Base-by-base conservation (phyloP, 2,797 vertebrate species). In the Lepilemur septentrionalis region DNA sequence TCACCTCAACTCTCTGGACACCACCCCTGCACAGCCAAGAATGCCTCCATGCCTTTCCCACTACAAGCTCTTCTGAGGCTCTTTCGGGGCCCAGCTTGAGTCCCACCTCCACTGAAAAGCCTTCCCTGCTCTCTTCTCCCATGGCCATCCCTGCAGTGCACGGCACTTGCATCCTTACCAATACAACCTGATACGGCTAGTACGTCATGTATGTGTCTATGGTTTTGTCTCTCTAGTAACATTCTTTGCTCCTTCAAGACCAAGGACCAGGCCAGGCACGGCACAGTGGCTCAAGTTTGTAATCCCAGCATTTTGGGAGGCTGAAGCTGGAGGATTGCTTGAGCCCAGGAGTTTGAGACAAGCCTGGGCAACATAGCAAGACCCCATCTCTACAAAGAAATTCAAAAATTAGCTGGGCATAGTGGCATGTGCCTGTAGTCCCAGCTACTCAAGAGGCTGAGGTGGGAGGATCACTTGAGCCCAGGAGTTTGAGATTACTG, bases 111-210 rank as follows among this genome's bases (percentile, higher is more conserved):
- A 38, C 20, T 12, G 72, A n/a, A 57, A 30, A 63, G 32, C 35
- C 50, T 52, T 20, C 4, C 18, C 90, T 23, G 67, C 50, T 43
- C 32, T 11, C 57, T 25, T 59, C 57, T 59, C 57, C 5, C 1
- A 0, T 4, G 35, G 38, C 52, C 14, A 18, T 25, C 30, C 22
- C 38, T 30, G 22, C 4, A 15, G 25, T 0, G 30, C 41, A 7
- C 5, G 9, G 5, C 35, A 23, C n/a, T 25, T 67, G 22, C 9
- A 1, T 32, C 25, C 38, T 85, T 4, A 5, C 4, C 7, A 11
- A 28, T 3, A 2, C 28, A 10, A n/a, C 59, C 18, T 4, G 67
- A 28, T 5, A 2, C 7, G 0, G n/a, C n/a, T 65, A 12, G 28
- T n/a, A 12, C 63, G 0, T 11, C 28, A 20, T 50, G 35, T 12